Evolutionary conservation across 2,797 vertebrate species (phyloP), one percentile per base, ranked within the genome.

Genomic region (Poeciliopsis gracilis): DNA sequence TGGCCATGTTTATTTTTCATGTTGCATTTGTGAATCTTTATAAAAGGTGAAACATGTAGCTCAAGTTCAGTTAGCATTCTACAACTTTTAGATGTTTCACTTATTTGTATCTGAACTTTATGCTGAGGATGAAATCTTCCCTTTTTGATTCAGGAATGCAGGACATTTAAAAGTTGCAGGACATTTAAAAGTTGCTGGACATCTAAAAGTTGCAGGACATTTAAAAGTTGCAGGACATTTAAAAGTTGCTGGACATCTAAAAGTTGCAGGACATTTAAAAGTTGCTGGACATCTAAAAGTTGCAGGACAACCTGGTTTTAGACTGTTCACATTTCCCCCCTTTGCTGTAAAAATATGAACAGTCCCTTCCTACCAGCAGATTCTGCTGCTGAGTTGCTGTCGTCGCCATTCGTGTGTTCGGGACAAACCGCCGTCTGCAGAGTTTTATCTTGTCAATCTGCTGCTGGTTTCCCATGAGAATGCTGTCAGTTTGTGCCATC

Each of bases 371-470:
- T 12, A 25, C 36, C 23, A 43, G 20, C 67, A 45, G 67, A 15
- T 43, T 69, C 66, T 70, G 67, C 67, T 70, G 67, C 61, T 36
- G 33, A 38, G 5, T 49, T 30, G 45, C 8, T 33, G 45, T 23
- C 36, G 23, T 53, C 25, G 72, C 53, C n/a, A 23, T 82, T 72
- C 82, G 45, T 85, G 89, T 88, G 83, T 87, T 80, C 77, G 84
- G 73, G 80, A 84, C 77, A 53, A 66, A 61, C 86, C 13, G 5
- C 69, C n/a, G 82, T 72, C 63, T 73, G 51, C 5, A 71, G 12
- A 75, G 12, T 46, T 36, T 72, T 36, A 12, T 77, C 63, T 77
- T 73, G 77, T 87, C 76, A 25, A 79, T 28, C 12, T 76, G 57
- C 66, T 57, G 73, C 76, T 9, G 49, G 61, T 83, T 43, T 43